Evolutionary conservation across 2,888 invertebrate genomes (phyloP).

Genomic region (Drosophila siamana): DNA sequence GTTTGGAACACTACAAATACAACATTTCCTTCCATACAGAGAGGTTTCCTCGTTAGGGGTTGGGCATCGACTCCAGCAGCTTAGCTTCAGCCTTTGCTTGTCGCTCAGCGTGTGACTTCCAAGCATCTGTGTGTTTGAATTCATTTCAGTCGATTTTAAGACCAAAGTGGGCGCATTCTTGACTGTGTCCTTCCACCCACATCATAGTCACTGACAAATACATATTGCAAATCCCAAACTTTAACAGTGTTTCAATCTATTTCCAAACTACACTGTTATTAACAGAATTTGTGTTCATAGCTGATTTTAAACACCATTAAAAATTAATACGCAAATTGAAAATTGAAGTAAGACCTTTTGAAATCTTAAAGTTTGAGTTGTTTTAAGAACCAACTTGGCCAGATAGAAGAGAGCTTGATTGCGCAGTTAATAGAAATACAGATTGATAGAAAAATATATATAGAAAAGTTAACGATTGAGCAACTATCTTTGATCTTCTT

Average conservation of each 20-base stretch:
- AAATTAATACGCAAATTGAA: background rate
- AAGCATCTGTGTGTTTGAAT: slow-evolving; percentile 42
- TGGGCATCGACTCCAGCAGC: slow-evolving; percentile 18
- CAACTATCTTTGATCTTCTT: background rate
- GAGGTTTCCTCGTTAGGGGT: slow-evolving; percentile 32
- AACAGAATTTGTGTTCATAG: background rate
- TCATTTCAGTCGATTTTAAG: slow-evolving; percentile 36
- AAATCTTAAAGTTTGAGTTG: too few species aligned
- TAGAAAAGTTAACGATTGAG: background rate
- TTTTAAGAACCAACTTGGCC: too few species aligned
- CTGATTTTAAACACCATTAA: background rate
- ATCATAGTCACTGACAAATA: background rate
- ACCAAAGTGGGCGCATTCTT: slow-evolving; percentile 7
- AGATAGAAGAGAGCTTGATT: too few species aligned
- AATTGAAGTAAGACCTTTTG: too few species aligned
- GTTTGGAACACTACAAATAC: slow-evolving; percentile 73
- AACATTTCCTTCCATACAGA: slow-evolving; percentile 60
- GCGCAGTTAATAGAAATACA: too few species aligned
- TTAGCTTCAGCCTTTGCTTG: slow-evolving; percentile 8
- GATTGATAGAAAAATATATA: too few species aligned
- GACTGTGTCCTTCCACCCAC: too few species aligned
- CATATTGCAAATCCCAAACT: background rate
- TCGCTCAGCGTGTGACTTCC: slow-evolving; percentile 64
- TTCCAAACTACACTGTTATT: background rate
- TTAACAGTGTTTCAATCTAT: background rate